Percentiles rank a stretch among this genome's conserved stretches.
These are phyloP conservation scores for Etheostoma spectabile DNA, from an alignment of 2,113 vertebrate species.

Conservation along the genomic window DNA sequence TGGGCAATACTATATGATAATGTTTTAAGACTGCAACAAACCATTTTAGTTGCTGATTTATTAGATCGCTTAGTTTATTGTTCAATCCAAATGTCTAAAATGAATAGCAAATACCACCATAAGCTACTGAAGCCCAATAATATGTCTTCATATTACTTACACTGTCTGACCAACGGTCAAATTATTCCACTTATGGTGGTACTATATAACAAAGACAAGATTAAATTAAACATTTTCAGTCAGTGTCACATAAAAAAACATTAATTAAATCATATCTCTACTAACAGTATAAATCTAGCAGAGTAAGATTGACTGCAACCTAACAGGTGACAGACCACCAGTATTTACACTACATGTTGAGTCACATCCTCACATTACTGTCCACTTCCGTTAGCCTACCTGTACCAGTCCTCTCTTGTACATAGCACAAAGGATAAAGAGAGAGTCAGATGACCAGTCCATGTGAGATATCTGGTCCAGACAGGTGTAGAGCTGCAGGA, in stretches of 20 bases:
- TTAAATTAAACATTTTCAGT: neutral
- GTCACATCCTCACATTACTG: neutral
- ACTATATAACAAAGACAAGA: neutral
- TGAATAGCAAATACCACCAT: no score
- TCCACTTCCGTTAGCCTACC: slow-evolving; percentile 76
- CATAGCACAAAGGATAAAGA: slow-evolving; percentile 95
- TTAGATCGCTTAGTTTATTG: neutral
- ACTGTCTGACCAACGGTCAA: neutral
- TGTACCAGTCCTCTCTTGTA: slow-evolving; percentile 95
- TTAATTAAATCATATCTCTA: neutral
- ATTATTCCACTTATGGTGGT: neutral
- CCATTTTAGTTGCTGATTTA: neutral
- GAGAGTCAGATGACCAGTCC: slow-evolving; percentile 96
- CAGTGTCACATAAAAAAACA: neutral
- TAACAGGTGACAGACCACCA: neutral
- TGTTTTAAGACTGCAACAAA: neutral
- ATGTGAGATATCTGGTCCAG: slow-evolving; percentile 92
- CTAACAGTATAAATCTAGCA: neutral
- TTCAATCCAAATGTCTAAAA: neutral
- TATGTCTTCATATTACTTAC: neutral
- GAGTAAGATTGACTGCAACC: no score
- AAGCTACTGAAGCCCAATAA: neutral
- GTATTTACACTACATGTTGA: neutral
- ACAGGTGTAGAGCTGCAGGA: slow-evolving; percentile 92
- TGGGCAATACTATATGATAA: neutral